Conservation (phyloP, 2,797 vertebrate genomes). For the Vespertilio murinus region DNA sequence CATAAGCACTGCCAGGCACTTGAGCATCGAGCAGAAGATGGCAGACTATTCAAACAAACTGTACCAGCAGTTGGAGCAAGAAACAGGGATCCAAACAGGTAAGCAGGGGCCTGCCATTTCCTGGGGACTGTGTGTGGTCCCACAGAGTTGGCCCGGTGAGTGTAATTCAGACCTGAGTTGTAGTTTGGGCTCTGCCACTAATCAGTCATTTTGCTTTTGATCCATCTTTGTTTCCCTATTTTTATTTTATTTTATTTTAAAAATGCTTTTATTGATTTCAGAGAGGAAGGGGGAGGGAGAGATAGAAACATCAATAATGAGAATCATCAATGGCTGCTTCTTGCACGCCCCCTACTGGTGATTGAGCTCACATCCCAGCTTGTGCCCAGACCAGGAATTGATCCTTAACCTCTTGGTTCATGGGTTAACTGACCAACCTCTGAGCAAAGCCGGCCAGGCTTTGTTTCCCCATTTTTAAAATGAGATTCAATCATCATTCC, state of each 20-base stretch:
- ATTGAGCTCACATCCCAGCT: too few species aligned
- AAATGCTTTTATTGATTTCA: too few species aligned
- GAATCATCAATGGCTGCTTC: too few species aligned
- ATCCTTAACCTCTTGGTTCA: too few species aligned
- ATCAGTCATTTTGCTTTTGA: neutral
- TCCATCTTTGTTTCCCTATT: neutral
- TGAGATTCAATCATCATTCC: neutral
- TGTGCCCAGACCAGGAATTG: too few species aligned
- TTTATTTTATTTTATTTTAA: neutral
- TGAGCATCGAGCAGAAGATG: constrained; percentile 95
- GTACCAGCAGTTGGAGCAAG: constrained; percentile 92
- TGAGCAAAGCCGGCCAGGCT: too few species aligned
- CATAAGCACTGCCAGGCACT: constrained; percentile 92
- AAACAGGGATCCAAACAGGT: constrained; percentile 96
- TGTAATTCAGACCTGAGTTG: neutral
- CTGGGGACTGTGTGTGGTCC: neutral
- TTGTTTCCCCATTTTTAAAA: neutral
- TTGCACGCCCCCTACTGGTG: too few species aligned
- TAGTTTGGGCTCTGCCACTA: neutral
- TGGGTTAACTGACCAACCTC: too few species aligned
- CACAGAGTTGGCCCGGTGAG: neutral
- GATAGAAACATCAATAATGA: too few species aligned
- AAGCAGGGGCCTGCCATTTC: constrained; percentile 9
- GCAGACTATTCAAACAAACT: constrained; percentile 95
- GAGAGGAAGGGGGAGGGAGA: too few species aligned